Evolutionary conservation across 2,888 invertebrate genomes (phyloP).

Genomic region (Orthosia incerta): DNA sequence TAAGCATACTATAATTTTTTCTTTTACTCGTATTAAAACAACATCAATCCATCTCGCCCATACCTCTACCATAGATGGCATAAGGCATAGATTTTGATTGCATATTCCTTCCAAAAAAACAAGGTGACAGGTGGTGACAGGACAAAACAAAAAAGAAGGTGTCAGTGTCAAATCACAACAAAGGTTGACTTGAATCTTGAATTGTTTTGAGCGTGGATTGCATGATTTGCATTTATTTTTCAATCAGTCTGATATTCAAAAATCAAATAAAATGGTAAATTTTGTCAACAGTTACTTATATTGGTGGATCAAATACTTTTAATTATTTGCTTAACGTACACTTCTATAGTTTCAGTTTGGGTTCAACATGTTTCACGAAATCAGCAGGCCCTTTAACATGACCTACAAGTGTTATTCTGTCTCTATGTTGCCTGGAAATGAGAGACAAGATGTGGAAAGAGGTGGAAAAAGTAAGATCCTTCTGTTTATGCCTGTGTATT

Average conservation of each 20-base stretch:
- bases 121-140: no score
- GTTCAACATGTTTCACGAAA: conserved; percentile 97
- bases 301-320: conserved; percentile 49
- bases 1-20: not conserved
- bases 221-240: conserved; percentile 80
- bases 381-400: conserved; percentile 95
- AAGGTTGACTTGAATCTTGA: conserved; percentile 58
- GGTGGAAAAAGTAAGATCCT: conserved; percentile 97
- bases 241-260: conserved; percentile 58
- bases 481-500: not conserved
- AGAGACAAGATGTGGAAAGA: conserved; percentile 97
- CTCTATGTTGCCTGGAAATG: conserved; percentile 98
- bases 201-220: conserved; percentile 70
- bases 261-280: conserved; percentile 75
- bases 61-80: not conserved
- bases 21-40: not conserved
- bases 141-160: conserved; percentile 16
- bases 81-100: no score
- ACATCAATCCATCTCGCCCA: not conserved
- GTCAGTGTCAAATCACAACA: conserved; percentile 67
- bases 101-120: no score
- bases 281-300: conserved; percentile 23
- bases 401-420: conserved; percentile 98
- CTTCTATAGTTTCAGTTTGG: conserved; percentile 94
- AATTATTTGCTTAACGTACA: conserved; percentile 72